Percentiles rank a stretch among this genome's conserved stretches.
Evolutionary conservation across 1,140 invertebrate genomes (phyloP).

Genomic region (Hylaeus volcanicus): DNA sequence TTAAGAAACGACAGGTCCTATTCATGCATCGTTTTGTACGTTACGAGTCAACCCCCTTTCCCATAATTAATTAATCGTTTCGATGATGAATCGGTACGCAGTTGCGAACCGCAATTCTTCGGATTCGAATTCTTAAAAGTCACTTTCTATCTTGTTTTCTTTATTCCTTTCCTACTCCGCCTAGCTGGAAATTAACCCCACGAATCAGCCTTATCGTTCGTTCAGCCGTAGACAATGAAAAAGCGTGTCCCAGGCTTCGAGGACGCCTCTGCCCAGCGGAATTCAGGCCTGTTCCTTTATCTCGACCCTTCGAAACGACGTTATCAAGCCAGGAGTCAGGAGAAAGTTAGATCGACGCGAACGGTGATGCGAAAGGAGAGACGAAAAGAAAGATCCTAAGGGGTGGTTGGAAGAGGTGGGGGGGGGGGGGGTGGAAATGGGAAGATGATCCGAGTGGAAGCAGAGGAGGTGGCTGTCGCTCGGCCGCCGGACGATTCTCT

Average conservation of each 20-base stretch:
- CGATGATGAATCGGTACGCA: no score
- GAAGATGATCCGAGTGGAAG: conserved; percentile 49
- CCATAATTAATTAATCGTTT: no score
- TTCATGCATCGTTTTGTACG: no score
- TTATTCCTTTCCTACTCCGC: no score
- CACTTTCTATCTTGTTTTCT: no score
- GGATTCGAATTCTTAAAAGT: no score
- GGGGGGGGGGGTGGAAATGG: conserved; percentile 21
- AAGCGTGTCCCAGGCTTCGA: conserved; percentile 14
- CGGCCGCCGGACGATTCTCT: conserved; percentile 78
- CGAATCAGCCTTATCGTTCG: conserved; percentile 17
- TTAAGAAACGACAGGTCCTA: no score
- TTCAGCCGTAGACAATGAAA: conserved; percentile 35
- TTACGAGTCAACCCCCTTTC: no score
- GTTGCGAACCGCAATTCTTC: no score
- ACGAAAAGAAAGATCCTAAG: conserved; percentile 41
- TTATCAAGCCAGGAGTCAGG: conserved; percentile 68
- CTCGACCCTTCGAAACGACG: conserved; percentile 54
- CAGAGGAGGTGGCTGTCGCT: conserved; percentile 70
- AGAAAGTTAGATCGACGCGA: conserved; percentile 71
- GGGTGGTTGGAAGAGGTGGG: not conserved
- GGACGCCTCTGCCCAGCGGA: not conserved
- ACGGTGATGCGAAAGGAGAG: conserved; percentile 61
- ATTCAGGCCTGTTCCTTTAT: conserved; percentile 33
- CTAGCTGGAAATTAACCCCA: conserved; percentile 18